Evolutionary conservation across 2,113 vertebrate species (phyloP).

Genomic region (Mus pahari): DNA sequence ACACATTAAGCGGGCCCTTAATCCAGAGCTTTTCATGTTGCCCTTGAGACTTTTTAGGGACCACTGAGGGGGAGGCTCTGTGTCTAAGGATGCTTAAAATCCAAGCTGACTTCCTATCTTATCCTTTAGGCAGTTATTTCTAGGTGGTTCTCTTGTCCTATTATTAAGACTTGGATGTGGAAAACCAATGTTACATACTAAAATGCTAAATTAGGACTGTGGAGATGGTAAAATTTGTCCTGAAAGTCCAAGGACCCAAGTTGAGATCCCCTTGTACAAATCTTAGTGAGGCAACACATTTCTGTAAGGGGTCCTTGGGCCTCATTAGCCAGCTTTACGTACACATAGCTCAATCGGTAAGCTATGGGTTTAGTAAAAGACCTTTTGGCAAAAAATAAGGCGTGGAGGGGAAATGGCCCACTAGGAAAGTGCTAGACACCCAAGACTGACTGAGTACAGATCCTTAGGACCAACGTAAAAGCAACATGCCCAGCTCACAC

Average conservation of each 20-base stretch:
- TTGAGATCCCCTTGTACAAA: neutral
- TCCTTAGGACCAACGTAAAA: neutral
- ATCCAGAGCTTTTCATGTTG: slow-evolving; percentile 65
- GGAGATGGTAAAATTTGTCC: neutral
- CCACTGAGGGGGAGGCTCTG: neutral
- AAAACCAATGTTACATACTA: neutral
- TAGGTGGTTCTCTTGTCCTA: neutral
- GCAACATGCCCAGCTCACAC: too few relatives aligned
- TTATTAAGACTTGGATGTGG: neutral
- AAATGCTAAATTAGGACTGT: neutral
- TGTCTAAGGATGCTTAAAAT: slow-evolving; percentile 38
- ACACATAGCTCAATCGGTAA: neutral
- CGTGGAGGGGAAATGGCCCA: neutral
- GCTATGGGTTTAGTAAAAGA: neutral
- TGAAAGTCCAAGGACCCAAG: too few relatives aligned
- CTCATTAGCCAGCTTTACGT: neutral
- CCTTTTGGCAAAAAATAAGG: neutral
- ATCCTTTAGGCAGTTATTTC: neutral
- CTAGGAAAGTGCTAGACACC: neutral
- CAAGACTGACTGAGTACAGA: neutral
- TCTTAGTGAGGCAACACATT: too few relatives aligned
- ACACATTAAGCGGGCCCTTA: slow-evolving; percentile 79
- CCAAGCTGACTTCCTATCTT: neutral
- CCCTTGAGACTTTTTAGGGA: slow-evolving; percentile 64
- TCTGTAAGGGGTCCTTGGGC: too few relatives aligned